Evolutionary conservation across 2,888 invertebrate species (phyloP), one percentile per base, ranked within the genome.

Genomic region (Mactromeris polynyma): DNA sequence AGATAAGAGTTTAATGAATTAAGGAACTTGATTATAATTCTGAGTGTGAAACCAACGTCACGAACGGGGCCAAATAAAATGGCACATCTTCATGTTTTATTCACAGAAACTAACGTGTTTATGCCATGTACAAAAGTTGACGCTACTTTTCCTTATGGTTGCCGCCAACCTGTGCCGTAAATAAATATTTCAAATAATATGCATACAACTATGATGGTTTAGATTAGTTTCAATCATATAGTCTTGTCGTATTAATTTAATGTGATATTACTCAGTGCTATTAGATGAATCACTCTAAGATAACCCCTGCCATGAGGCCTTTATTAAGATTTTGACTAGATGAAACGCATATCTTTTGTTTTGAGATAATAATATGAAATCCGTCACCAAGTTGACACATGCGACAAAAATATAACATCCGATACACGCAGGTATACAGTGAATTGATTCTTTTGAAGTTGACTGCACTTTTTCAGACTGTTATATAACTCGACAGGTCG

Each of bases 1-100:
- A 42, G 83, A 83, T 83, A 83, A 82, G n/a, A 46, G 31, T 73
- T 73, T 73, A 73, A 73, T 73, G 73, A 73, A 73, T 33, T 73
- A 73, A 73, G 73, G 36, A 73, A 73, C 36, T 26, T 36, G 73
- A 33, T 73, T 73, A 73, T 73, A 73, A 73, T 73, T 73, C 73
- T 73, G 73, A 33, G 36, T 73, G 73, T 36, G 33, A 73, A 36
- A 36, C 33, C 36, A 73, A 73, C 36, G 73, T 73, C 73, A 73
- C 73, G 73, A 73, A 73, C 26, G 33, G 73, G n/a, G 19, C 73
- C 33, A 21, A 73, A 73, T 73, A 17, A 73, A 73, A 73, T 73
- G 36, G 73, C 36, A 33, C 73, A 36, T 36, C 36, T 73, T 73
- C 73, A 73, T 73, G 73, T 73, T 73, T 73, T 73, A 73, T 73